Evolutionary conservation across 2,797 vertebrate species (phyloP), one percentile per base, ranked within the genome.

Genomic region (Steatocranus sp.): DNA sequence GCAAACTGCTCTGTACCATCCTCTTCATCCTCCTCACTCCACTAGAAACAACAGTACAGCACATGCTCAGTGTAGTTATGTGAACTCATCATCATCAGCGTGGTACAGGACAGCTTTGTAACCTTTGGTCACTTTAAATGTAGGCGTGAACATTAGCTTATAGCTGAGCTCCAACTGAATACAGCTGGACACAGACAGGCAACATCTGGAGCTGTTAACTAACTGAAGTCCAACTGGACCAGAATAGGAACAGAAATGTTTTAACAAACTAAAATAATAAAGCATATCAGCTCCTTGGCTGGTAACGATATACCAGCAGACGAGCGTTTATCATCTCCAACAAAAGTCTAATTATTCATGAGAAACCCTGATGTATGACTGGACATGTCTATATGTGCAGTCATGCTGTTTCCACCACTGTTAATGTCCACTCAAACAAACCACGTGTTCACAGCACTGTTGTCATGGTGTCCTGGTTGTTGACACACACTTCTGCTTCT

Each of bases 41-140:
- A 30, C 53, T 54, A 54, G 0, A 0, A 54, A 54, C 5, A 54
- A 54, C 53, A 17, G 53, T 17, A 3, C 25, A 0, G 53, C 53
- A 1, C 53, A 17, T 1, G 53, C 5, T 56, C 8, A 30, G 25
- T 54, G 15, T 15, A 27, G 53, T 6, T 17, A 0, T 54, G 25
- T 17, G 14, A 4, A 1, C 25, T 56, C 25, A 56, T 56, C 53
- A 56, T 56, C 53, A 56, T 56, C 25, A 0, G 25, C 15, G 25
- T 30, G 53, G 53, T 56, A 56, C 53, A 56, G 53, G 1, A 56
- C 15, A 30, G 27, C 5, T 56, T 56, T 56, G 25, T 6, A 56
- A 3, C 53, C 32, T 30, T 56, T 18, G 53, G 0, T 56, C 15
- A 30, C 25, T 30, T 56, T 30, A 17, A 56, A 4, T 56, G 53